A percentile compares a stretch with the other conserved stretches of the same genome.
These are phyloP conservation scores for Iguana delicatissima DNA, from an alignment of 2,797 vertebrate genomes.

Conservation along the genomic window DNA sequence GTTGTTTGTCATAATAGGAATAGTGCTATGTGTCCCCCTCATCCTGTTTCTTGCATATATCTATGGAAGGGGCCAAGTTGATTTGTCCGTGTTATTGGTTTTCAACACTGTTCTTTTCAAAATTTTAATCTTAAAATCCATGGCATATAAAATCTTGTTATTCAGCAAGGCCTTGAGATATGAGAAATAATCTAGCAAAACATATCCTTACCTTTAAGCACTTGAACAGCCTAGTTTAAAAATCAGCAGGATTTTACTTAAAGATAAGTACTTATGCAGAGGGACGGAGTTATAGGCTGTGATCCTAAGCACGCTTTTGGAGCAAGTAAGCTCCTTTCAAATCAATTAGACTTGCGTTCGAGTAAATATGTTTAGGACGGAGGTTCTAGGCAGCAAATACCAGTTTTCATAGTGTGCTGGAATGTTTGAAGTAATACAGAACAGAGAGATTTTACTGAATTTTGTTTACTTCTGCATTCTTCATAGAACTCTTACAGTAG, in stretches of 20 bases:
- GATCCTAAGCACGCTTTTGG: conserved; percentile 8
- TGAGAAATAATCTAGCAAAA: conserved; percentile 39
- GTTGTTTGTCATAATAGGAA: conserved; percentile 16
- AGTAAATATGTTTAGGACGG: conserved; percentile 5
- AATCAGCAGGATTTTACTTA: conserved; percentile 66
- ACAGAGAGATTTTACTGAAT: background rate
- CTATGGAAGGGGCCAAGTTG: background rate
- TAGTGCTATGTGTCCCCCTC: background rate
- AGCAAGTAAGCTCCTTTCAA: conserved; percentile 20
- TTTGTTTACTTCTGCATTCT: conserved; percentile 6
- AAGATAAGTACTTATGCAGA: conserved; percentile 50
- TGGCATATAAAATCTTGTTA: conserved; percentile 59
- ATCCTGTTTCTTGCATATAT: background rate
- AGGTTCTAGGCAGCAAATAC: background rate
- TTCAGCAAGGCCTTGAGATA: conserved; percentile 43
- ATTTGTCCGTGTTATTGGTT: conserved; percentile 30
- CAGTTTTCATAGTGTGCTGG: background rate
- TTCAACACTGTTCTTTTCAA: background rate
- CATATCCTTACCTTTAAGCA: conserved; percentile 59
- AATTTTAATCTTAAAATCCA: conserved; percentile 39
- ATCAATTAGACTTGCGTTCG: conserved; percentile 6
- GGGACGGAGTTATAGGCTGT: background rate
- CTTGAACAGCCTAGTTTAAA: conserved; percentile 56
- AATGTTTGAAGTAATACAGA: background rate
- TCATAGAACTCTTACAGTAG: conserved; percentile 7